Evolutionary conservation across 2,113 vertebrate genomes (phyloP), one percentile per base, ranked within the genome.

Genomic region (Psittacara wagleri): DNA sequence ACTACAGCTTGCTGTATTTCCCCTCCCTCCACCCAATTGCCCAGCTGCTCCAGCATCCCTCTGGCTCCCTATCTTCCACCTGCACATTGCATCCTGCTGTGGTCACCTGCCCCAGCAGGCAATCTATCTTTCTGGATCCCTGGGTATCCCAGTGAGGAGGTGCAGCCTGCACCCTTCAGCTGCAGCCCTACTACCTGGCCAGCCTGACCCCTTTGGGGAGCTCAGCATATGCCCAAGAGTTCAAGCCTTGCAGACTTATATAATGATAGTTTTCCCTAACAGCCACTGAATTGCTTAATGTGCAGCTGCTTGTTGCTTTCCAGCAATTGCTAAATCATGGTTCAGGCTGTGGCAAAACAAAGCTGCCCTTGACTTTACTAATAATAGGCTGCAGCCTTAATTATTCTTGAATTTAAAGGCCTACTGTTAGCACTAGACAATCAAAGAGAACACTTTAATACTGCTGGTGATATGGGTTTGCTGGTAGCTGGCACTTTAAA

Each of bases 171-270:
- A 46, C 8, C n/a, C 48, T n/a, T 37, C 14, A 8, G 13, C 48
- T 5, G 6, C 61, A 63, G 35, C 37, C 14, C 8, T 0, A 0
- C 23, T 39, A 1, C 33, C 14, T 11, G 73, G 33, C 18, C 49
- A 39, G 33, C 23, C 33, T 1, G 22, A 19, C 23, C 39, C 33
- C 54, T 29, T 11, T 16, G 3, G 35, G 33, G 39, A 69, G 25
- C 1, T 0, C 17, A 2, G 3, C 0, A 0, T 35, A 2, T 39
- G 43, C 24, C 41, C 0, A 0, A 2, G 67, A 57, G 24, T 7
- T 11, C 23, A 9, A 4, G 11, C 35, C 11, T 67, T 0, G 0
- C 10, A 0, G 28, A 52, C 35, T 7, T 14, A 2, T 1, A 0
- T 11, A 33, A 1, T 8, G 39, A 3, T n/a, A 7, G 31, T 61